A percentile compares a stretch with the other conserved stretches of the same genome.
These are phyloP conservation scores for Reticulitermes lucifugus DNA, from an alignment of 2,888 invertebrate species.

Conservation along the genomic window DNA sequence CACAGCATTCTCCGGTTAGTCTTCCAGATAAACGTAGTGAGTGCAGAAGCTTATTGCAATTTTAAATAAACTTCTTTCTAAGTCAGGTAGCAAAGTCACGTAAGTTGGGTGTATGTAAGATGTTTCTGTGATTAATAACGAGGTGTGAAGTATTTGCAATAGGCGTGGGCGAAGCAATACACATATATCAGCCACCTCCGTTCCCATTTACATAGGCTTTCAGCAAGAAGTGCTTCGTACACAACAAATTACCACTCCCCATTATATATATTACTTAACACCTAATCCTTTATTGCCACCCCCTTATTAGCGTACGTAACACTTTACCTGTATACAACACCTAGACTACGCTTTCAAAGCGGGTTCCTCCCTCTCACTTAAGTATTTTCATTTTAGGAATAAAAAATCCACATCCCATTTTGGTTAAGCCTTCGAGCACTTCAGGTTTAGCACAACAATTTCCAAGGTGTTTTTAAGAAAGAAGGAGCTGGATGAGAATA, in stretches of 20 bases:
- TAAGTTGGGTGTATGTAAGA: neutral
- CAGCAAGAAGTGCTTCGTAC: neutral
- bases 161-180: neutral
- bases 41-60: no score
- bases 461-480: neutral
- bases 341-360: constrained; percentile 4
- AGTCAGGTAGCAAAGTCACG: no score
- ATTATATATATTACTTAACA: constrained; percentile 43
- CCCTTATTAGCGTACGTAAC: constrained; percentile 25
- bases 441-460: constrained; percentile 16
- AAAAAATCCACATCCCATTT: constrained; percentile 29
- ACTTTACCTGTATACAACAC: constrained; percentile 23
- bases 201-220: neutral
- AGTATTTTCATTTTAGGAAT: constrained; percentile 28
- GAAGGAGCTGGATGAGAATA: neutral
- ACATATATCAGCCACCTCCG: neutral
- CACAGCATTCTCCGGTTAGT: no score
- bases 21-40: no score
- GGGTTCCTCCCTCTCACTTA: constrained; percentile 11
- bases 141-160: neutral
- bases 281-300: constrained; percentile 47
- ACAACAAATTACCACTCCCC: constrained; percentile 35
- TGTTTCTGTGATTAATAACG: neutral
- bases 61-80: no score
- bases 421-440: constrained; percentile 29